Evolutionary conservation across 1,140 invertebrate species (phyloP), one percentile per base, ranked within the genome.

Genomic region (Papilio glaucus): DNA sequence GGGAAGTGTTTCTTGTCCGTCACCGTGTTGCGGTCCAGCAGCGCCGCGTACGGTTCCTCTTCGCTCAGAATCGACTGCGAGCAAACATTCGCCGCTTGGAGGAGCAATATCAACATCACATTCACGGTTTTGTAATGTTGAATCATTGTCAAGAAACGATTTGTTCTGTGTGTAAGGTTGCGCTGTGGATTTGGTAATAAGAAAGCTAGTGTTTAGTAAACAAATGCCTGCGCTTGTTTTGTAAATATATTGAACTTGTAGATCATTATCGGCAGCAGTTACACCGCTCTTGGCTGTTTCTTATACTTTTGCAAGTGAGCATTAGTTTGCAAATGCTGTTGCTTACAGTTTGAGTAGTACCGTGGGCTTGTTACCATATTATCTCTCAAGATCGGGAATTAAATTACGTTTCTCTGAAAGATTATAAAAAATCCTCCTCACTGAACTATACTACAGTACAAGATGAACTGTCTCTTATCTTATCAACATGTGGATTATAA

Each of bases 1-100:
- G 89, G 87, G 74, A 85, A 89, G 15, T 78, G 62, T 29, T 83
- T 73, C 21, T 67, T 42, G 21, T 67, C 63, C 10, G 39, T 24
- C 15, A 67, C 63, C 38, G 38, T 67, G 15, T 38, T 67, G 0
- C 38, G 63, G 38, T 67, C 63, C 7, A 24, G 21, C 38, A 67
- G 21, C 37, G 39, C 21, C 10, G 37, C 33, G 8, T 21, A 24
- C 18, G 45, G 0, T 6, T 49, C 45, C 45, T 49, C 45, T 5
- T 49, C 45, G 18, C 45, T 49, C 15, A 49, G 45, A 8, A 18
- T 18, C 15, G 45, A 49, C 45, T 49, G 45, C 18, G 15, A 15
- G 45, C 45, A 6, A 4, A 49, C 7, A 6, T 9, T 6, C 18
- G 18, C 45, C 45, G 15, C 42, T 7, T 18, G n/a, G 2, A 33